These are phyloP conservation scores for Pardosa pseudoannulata DNA, from an alignment of 2,888 invertebrate species.

Conservation along the genomic window DNA sequence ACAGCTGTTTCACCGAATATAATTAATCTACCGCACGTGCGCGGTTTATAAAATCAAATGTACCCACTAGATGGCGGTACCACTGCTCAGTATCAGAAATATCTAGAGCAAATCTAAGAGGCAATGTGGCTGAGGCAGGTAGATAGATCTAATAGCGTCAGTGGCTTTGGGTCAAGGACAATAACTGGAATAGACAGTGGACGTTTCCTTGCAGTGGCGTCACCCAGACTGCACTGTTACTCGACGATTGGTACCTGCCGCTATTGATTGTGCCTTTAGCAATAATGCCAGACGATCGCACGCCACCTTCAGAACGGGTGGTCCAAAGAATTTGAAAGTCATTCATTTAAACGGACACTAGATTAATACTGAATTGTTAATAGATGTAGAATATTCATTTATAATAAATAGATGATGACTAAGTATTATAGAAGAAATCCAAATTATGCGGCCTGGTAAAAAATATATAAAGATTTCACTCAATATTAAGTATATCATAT, in stretches of 20 bases:
- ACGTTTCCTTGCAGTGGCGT: conserved; percentile 67
- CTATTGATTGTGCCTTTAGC: conserved; percentile 46
- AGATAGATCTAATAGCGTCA: conserved; percentile 44
- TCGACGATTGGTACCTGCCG: conserved; percentile 25
- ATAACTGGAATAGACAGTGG: conserved; percentile 70
- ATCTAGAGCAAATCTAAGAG: conserved; percentile 17
- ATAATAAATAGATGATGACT: too few relatives aligned
- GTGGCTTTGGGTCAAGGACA: conserved; percentile 68
- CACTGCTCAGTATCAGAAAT: background rate
- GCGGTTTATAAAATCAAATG: background rate
- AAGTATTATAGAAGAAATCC: too few relatives aligned
- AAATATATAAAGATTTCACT: too few relatives aligned
- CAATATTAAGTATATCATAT: too few relatives aligned
- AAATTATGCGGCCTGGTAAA: too few relatives aligned
- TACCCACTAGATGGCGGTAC: conserved; percentile 23
- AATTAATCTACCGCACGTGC: background rate
- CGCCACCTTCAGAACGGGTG: conserved; percentile 5
- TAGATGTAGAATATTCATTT: too few relatives aligned
- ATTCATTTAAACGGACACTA: too few relatives aligned
- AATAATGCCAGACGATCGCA: conserved; percentile 19
- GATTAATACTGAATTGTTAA: too few relatives aligned
- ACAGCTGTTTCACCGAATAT: background rate
- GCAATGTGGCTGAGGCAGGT: conserved; percentile 51
- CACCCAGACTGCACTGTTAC: conserved; percentile 56
- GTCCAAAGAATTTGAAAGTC: too few relatives aligned